Evolutionary conservation across 1,140 invertebrate species (phyloP).

Genomic region (Drosophila teissieri): DNA sequence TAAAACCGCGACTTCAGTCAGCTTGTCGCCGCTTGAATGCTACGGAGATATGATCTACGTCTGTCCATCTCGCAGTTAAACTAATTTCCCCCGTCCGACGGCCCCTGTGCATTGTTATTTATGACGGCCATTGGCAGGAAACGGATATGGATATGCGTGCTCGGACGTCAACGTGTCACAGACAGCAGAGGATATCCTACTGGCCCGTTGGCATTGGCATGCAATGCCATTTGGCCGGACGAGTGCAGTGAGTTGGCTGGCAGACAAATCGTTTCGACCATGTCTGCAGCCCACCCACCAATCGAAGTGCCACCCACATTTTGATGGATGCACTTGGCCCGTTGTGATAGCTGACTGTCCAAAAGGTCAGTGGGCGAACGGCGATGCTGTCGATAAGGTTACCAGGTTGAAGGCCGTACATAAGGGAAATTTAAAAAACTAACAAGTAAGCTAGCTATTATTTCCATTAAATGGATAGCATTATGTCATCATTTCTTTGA

Average conservation of each 20-base stretch:
- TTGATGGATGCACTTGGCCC: constrained; percentile 49
- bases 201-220: constrained; percentile 41
- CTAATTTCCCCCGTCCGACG: constrained; percentile 7
- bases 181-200: constrained; percentile 15
- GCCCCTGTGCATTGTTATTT: constrained; percentile 63
- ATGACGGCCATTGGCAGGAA: constrained; percentile 66
- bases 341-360: constrained; percentile 44
- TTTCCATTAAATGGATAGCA: too few relatives aligned
- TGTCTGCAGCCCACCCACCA: constrained; percentile 2
- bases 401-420: constrained; percentile 1
- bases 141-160: constrained; percentile 71
- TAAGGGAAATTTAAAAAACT: neutral
- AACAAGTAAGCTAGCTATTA: too few relatives aligned
- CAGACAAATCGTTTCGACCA: constrained; percentile 64
- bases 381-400: constrained; percentile 21
- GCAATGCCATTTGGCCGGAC: constrained; percentile 36
- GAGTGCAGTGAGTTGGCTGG: constrained; percentile 47
- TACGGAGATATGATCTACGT: constrained; percentile 40
- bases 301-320: constrained; percentile 9
- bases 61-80: neutral
- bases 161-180: constrained; percentile 59
- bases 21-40: constrained; percentile 27
- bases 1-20: too few relatives aligned
- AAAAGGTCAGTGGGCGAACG: constrained; percentile 36
- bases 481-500: too few relatives aligned